Percentiles rank a stretch among this genome's conserved stretches.
Evolutionary conservation across 2,797 vertebrate species (phyloP).

Genomic region (Peromyscus eremicus): DNA sequence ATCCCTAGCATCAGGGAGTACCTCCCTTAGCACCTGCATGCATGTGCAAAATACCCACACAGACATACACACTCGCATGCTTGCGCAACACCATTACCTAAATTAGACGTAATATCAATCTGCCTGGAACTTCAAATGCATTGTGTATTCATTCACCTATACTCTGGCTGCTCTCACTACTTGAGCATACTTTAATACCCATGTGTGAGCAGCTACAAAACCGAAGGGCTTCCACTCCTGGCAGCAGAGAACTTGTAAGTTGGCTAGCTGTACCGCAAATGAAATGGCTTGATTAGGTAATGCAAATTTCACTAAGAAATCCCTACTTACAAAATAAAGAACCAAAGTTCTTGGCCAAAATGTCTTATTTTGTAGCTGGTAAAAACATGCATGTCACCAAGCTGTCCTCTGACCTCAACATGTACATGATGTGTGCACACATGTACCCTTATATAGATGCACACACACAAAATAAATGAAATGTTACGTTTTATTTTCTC

Average conservation of each 20-base stretch:
- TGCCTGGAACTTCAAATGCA: neutral
- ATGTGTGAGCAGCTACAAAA: constrained; percentile 27
- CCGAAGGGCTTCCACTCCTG: neutral
- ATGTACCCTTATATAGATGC: neutral
- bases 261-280: neutral
- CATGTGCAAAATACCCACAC: neutral
- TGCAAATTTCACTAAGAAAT: constrained; percentile 35
- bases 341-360: constrained; percentile 9
- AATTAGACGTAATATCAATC: neutral
- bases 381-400: neutral
- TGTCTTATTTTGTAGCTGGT: constrained; percentile 26
- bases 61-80: neutral
- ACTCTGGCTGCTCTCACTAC: neutral
- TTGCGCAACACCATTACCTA: neutral
- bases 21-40: neutral
- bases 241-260: neutral
- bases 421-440: too few species aligned
- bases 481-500: neutral
- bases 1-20: neutral
- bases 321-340: neutral
- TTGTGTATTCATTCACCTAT: neutral
- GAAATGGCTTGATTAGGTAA: constrained; percentile 9
- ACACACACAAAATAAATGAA: neutral
- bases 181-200: neutral
- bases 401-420: neutral